Evolutionary conservation across 1,140 invertebrate species (phyloP), one percentile per base, ranked within the genome.

Genomic region (Popillia japonica): DNA sequence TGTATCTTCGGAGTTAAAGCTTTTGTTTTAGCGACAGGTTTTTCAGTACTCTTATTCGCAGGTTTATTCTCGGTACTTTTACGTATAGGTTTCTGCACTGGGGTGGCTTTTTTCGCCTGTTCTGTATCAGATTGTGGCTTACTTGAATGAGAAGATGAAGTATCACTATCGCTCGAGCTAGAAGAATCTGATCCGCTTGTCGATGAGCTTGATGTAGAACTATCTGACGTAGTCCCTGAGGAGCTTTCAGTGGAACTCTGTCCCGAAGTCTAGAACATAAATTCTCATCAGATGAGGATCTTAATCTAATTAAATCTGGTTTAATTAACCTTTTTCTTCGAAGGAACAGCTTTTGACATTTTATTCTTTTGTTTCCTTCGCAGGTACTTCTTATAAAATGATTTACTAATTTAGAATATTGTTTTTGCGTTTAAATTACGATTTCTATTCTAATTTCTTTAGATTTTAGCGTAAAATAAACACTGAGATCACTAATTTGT

Each of bases 171-270:
- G 80, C 92, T 93, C 11, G 91, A 92, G n/a, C 92, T 92, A 14
- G 92, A 92, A 64, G 92, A 91, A 73, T 92, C 92, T 0, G 93
- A 93, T 20, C 91, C 92, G 81, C 90, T 92, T 0, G 91, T 91
- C 68, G 91, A 91, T 78, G 91, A 92, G n/a, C 89, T 91, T 73
- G 92, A 93, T 80, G 90, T 92, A 34, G 90, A 90, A 14, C 72
- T 61, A 76, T 76, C 75, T 10, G 75, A 76, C n/a, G 75, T 48
- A 81, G 88, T 89, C 61, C 87, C 88, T 3, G 89, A 89, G 42
- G 89, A 89, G 41, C 92, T 92, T 77, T 90, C 92, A 40, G 92
- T 93, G 64, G 82, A 79, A 72, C 81, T 82, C 48, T 72, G 27
- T 75, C 75, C 80, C 0, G 68, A 20, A 34, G 76, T 73, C 80